Evolutionary conservation across 30 jellyfish, hydroid and myxozoan genomes (phyloP).

Genomic region (Catostylus mosaicus): DNA sequence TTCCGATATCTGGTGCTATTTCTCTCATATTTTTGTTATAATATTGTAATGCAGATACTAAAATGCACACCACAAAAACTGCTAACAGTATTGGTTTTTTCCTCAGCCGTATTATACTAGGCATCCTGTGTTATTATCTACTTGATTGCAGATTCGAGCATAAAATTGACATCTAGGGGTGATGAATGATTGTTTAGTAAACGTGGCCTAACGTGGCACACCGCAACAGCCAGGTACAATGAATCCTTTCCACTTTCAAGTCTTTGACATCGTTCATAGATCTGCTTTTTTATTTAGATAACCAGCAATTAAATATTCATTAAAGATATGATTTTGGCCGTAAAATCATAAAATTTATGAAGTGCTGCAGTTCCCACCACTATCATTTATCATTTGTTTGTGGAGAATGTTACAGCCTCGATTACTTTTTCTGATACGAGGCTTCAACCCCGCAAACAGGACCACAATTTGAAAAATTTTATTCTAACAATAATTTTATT

Average conservation of each 20-base stretch:
- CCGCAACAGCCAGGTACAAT: not conserved
- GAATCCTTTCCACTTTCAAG: not conserved
- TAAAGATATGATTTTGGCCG: too few species aligned
- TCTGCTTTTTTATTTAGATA: not conserved
- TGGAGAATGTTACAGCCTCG: too few species aligned
- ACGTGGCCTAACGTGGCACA: slow-evolving; percentile 2
- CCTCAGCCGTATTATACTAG: slow-evolving; percentile 50
- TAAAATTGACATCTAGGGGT: too few species aligned
- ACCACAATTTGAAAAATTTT: too few species aligned
- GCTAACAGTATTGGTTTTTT: slow-evolving; percentile 30
- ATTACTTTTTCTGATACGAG: too few species aligned
- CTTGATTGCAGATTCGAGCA: not conserved
- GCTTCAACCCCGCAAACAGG: too few species aligned
- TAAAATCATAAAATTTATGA: too few species aligned
- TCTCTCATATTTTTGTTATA: not conserved
- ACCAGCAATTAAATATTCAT: too few species aligned
- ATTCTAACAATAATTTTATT: too few species aligned
- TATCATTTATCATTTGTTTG: too few species aligned
- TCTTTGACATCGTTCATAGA: not conserved
- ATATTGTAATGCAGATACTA: slow-evolving; percentile 2
- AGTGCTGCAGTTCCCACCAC: too few species aligned
- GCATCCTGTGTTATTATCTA: slow-evolving; percentile 17
- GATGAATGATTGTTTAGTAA: not conserved
- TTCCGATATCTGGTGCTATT: slow-evolving; percentile 17
- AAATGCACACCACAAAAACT: not conserved